These are phyloP conservation scores for Mimachlamys varia DNA, from an alignment of 2,888 invertebrate species.

Conservation along the genomic window DNA sequence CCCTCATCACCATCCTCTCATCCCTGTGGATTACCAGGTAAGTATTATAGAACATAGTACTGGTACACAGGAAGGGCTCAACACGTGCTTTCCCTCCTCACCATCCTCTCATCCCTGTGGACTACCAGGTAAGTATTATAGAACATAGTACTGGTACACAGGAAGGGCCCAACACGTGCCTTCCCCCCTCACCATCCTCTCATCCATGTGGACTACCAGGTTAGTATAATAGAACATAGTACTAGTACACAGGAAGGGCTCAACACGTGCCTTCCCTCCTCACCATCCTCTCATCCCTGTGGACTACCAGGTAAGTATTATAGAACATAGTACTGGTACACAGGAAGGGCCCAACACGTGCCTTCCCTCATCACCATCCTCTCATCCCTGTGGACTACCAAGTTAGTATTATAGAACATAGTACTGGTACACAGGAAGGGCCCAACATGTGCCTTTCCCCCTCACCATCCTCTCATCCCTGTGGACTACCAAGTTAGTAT, in stretches of 20 bases:
- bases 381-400: slow-evolving; percentile 98
- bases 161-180: no score
- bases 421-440: no score
- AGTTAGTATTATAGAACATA: slow-evolving; percentile 66
- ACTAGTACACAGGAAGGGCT: slow-evolving; percentile 97
- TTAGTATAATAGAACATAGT: slow-evolving; percentile 81
- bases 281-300: slow-evolving; percentile 99
- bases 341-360: slow-evolving; percentile 98
- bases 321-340: slow-evolving; percentile 90
- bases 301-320: slow-evolving; percentile 88
- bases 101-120: slow-evolving; percentile 99
- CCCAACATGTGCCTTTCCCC: no score
- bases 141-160: no score
- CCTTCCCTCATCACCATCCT: slow-evolving; percentile 99
- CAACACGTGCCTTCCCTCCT: slow-evolving; percentile 98
- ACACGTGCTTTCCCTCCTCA: slow-evolving; percentile 99
- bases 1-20: slow-evolving; percentile 99
- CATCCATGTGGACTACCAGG: slow-evolving; percentile 95
- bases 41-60: slow-evolving; percentile 24
- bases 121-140: slow-evolving; percentile 87
- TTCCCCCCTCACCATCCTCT: no score
- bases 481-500: no score
- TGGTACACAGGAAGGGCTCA: no score
- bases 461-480: slow-evolving; percentile 99
- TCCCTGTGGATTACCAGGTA: slow-evolving; percentile 96